Percentiles rank a stretch among this genome's conserved stretches.
phyloP scores from a whole-genome alignment of 2,888 invertebrate genomes.

The Taenaris catops region DNA sequence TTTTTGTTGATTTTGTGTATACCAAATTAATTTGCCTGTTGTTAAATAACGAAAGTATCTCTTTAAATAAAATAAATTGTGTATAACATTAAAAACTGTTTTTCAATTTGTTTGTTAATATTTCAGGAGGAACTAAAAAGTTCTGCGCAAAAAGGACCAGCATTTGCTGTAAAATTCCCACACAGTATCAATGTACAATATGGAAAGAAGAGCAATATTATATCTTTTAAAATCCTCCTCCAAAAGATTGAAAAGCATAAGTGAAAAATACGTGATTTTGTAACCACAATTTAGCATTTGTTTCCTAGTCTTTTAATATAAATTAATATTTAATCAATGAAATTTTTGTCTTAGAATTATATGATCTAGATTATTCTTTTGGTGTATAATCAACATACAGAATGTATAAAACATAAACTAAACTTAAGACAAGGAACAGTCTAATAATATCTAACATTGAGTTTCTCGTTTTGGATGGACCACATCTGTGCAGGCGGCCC shows the following conservation, averaged over 20 bases:
- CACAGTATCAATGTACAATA: slow-evolving; percentile 40
- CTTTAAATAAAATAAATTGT: too few species aligned
- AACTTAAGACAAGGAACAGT: slow-evolving; percentile 47
- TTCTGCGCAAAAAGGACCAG: slow-evolving; percentile 25
- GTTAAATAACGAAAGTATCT: too few species aligned
- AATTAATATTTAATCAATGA: slow-evolving; percentile 8
- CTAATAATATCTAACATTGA: slow-evolving; percentile 79
- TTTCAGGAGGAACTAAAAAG: slow-evolving; percentile 27
- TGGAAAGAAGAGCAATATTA: slow-evolving; percentile 39
- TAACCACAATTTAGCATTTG: too few species aligned
- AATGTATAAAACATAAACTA: slow-evolving; percentile 66
- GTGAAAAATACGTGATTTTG: too few species aligned
- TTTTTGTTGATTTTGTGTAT: too few species aligned
- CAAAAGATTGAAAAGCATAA: slow-evolving; percentile 30
- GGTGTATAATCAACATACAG: slow-evolving; percentile 62
- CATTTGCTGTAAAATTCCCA: slow-evolving; percentile 44
- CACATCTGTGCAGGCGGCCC: slow-evolving; percentile 73
- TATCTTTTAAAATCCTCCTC: slow-evolving; percentile 45
- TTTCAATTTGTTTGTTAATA: slow-evolving; percentile 10
- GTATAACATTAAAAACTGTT: too few species aligned
- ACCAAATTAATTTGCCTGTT: too few species aligned
- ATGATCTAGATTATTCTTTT: slow-evolving; percentile 34
- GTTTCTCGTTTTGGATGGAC: slow-evolving; percentile 65
- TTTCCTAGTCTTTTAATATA: too few species aligned
- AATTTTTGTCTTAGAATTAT: slow-evolving; percentile 17